Evolutionary conservation across 2,888 invertebrate genomes (phyloP).

Genomic region (Nomada hirtipes): DNA sequence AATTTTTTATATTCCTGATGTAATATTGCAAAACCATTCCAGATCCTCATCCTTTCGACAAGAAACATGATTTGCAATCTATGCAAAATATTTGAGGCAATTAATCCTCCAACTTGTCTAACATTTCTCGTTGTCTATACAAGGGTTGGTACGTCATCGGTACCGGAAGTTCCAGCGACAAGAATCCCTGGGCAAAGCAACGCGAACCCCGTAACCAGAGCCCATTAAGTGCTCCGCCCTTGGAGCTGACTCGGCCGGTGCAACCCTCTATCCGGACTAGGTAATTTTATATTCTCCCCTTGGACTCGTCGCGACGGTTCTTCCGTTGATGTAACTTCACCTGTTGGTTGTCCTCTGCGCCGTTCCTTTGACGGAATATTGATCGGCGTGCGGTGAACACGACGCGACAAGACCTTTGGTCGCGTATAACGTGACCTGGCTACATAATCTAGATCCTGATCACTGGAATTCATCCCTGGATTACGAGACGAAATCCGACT

Average conservation of each 20-base stretch:
- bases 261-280: conserved; percentile 41
- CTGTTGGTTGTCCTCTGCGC: conserved; percentile 67
- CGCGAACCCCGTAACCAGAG: conserved; percentile 39
- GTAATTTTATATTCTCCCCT: conserved; percentile 73
- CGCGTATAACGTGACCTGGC: conserved; percentile 64
- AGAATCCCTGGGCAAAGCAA: conserved; percentile 4
- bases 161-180: conserved; percentile 39
- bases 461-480: conserved; percentile 57
- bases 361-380: conserved; percentile 63
- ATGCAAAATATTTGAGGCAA: too few species aligned
- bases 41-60: too few species aligned
- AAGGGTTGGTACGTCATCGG: background rate
- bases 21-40: too few species aligned
- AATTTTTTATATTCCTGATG: too few species aligned
- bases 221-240: conserved; percentile 56
- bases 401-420: conserved; percentile 50
- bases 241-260: conserved; percentile 36
- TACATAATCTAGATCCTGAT: conserved; percentile 53
- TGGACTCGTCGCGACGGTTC: conserved; percentile 61
- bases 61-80: too few species aligned
- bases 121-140: too few species aligned
- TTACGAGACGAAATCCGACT: conserved; percentile 30
- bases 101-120: too few species aligned
- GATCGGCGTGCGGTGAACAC: conserved; percentile 55
- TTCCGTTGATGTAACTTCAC: conserved; percentile 68